Percentiles rank a stretch among this genome's conserved stretches.
These are phyloP conservation scores for Euleptes europaea DNA, from an alignment of 2,113 vertebrate species.

Conservation along the genomic window DNA sequence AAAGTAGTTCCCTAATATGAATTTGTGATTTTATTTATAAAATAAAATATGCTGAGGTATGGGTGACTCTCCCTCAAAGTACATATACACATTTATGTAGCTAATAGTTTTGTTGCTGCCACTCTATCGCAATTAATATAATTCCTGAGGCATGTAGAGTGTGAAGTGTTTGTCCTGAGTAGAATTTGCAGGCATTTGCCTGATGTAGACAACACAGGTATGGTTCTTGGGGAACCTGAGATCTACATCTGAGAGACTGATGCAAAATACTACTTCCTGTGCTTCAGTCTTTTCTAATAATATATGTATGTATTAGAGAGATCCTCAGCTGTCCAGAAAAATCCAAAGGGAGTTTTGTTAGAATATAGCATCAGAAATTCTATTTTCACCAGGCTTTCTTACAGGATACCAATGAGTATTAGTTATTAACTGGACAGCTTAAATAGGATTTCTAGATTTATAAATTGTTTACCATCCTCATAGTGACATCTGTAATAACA, in stretches of 20 bases:
- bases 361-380: conserved; percentile 45
- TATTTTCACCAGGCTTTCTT: conserved; percentile 10
- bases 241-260: conserved; percentile 30
- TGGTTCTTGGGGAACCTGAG: conserved; percentile 34
- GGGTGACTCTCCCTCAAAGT: conserved; percentile 17
- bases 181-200: conserved; percentile 38
- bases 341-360: conserved; percentile 14
- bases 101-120: not conserved
- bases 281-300: conserved; percentile 60
- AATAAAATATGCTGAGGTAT: conserved; percentile 17
- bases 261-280: conserved; percentile 44
- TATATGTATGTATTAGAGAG: conserved; percentile 46
- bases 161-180: conserved; percentile 15
- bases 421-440: not conserved
- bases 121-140: not conserved
- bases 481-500: not conserved
- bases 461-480: not conserved
- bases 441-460: not conserved
- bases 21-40: conserved; percentile 38
- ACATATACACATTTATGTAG: not conserved
- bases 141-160: conserved; percentile 31
- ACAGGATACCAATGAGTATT: conserved; percentile 16
- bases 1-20: conserved; percentile 39
- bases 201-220: conserved; percentile 11
- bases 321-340: conserved; percentile 29